Conservation (phyloP, 2,113 vertebrate genomes). For the Chaetops frenatus region DNA sequence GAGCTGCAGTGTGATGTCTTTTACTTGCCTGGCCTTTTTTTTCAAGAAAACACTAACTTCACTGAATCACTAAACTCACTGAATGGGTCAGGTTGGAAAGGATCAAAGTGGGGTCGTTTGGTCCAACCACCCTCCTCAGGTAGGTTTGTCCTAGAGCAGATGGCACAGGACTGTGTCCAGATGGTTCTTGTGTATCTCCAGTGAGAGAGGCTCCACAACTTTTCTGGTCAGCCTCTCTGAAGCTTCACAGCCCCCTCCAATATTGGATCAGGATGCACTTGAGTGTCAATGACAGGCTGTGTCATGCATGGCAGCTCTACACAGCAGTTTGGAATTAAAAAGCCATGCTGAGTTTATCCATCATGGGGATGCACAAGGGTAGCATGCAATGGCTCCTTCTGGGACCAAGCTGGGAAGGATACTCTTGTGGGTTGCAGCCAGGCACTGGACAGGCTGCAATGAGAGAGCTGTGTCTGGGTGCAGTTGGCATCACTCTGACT, state of each 20-base stretch:
- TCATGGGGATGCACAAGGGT: neutral
- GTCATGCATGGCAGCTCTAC: neutral
- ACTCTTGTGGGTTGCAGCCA: neutral
- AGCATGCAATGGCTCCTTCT: neutral
- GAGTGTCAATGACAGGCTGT: neutral
- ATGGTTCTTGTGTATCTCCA: neutral
- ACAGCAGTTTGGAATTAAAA: neutral
- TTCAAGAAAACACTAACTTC: neutral
- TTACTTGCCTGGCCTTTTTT: neutral
- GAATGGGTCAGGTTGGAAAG: neutral
- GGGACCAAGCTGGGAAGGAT: neutral
- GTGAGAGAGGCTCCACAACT: neutral
- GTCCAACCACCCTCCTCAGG: neutral
- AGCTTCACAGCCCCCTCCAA: neutral
- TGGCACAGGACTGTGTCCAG: neutral
- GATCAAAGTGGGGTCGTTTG: neutral
- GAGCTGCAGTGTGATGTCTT: neutral
- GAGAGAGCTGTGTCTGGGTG: neutral
- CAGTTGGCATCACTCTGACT: accelerated
- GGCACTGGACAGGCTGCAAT: neutral
- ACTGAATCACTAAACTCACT: neutral
- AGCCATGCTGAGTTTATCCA: neutral
- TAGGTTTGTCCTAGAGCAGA: neutral
- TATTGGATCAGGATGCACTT: neutral
- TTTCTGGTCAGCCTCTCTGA: neutral